A percentile compares a stretch with the other conserved stretches of the same genome.
phyloP scores from a whole-genome alignment of 1,140 invertebrate genomes.

The Cotesia chilonis region DNA sequence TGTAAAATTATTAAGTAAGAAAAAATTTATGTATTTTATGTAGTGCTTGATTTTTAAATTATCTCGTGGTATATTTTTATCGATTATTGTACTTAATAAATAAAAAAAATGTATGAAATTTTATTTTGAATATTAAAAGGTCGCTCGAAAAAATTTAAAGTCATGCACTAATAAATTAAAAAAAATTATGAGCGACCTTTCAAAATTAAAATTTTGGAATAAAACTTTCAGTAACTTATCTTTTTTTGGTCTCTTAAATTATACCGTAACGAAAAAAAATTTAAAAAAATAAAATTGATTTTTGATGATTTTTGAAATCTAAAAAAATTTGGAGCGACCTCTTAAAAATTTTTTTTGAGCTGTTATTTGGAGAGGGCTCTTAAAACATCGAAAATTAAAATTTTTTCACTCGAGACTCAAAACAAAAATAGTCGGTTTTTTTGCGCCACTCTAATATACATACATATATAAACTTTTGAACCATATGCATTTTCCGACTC shows the following conservation, averaged over 20 bases:
- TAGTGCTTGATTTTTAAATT: neutral
- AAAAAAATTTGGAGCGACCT: neutral
- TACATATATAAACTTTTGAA: no score
- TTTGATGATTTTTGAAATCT: neutral
- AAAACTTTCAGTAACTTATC: neutral
- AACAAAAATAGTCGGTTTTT: no score
- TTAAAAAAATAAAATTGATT: neutral
- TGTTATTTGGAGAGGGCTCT: no score
- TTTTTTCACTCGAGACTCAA: no score
- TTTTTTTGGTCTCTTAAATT: slow-evolving; percentile 8
- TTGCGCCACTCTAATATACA: no score
- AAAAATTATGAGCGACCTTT: slow-evolving; percentile 13
- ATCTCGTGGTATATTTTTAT: slow-evolving; percentile 25
- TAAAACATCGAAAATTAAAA: no score
- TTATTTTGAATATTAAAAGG: slow-evolving; percentile 8
- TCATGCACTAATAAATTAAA: neutral
- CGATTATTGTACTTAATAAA: slow-evolving; percentile 12
- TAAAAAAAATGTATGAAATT: neutral
- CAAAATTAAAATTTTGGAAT: slow-evolving; percentile 14
- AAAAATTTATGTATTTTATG: slow-evolving; percentile 11
- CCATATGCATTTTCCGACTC: no score
- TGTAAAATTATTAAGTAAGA: slow-evolving; percentile 16
- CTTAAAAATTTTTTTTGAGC: no score
- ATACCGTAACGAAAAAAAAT: slow-evolving; percentile 7
- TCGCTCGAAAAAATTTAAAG: slow-evolving; percentile 9